A percentile compares a stretch with the other conserved stretches of the same genome.
phyloP scores from a whole-genome alignment of 2,797 vertebrate genomes.

The Staurois parvus region DNA sequence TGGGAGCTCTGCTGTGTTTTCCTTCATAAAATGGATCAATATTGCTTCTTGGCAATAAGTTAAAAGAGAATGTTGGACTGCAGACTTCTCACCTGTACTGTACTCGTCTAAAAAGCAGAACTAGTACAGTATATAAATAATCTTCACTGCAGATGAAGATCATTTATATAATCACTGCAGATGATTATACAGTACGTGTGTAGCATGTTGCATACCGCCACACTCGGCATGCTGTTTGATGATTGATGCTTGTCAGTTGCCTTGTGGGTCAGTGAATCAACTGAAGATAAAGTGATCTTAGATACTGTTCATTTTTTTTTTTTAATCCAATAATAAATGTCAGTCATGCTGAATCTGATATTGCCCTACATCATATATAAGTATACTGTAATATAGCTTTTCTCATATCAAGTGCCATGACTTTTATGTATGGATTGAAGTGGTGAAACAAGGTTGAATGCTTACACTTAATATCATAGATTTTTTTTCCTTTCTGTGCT shows the following conservation, averaged over 20 bases:
- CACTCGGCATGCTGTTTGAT: background rate
- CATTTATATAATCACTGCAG: too few species aligned
- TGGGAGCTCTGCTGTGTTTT: background rate
- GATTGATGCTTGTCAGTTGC: conserved; percentile 2
- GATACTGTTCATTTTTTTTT: too few species aligned
- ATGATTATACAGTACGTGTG: background rate
- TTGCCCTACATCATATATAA: too few species aligned
- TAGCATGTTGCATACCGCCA: background rate
- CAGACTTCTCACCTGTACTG: background rate
- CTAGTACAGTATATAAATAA: background rate
- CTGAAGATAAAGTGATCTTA: background rate
- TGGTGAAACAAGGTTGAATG: too few species aligned
- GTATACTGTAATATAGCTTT: too few species aligned
- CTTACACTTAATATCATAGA: too few species aligned
- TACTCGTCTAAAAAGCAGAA: background rate
- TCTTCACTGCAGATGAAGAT: background rate
- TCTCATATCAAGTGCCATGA: too few species aligned
- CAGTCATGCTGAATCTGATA: too few species aligned
- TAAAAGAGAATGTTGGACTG: background rate
- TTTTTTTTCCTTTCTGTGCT: too few species aligned
- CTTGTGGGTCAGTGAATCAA: conserved; percentile 3
- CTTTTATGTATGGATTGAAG: too few species aligned
- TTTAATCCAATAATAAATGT: too few species aligned
- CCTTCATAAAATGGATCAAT: conserved; percentile 9
- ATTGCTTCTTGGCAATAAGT: conserved; percentile 5